These are phyloP conservation scores for Myotis findleyi DNA, from an alignment of 2,797 vertebrate genomes.

Conservation along the genomic window DNA sequence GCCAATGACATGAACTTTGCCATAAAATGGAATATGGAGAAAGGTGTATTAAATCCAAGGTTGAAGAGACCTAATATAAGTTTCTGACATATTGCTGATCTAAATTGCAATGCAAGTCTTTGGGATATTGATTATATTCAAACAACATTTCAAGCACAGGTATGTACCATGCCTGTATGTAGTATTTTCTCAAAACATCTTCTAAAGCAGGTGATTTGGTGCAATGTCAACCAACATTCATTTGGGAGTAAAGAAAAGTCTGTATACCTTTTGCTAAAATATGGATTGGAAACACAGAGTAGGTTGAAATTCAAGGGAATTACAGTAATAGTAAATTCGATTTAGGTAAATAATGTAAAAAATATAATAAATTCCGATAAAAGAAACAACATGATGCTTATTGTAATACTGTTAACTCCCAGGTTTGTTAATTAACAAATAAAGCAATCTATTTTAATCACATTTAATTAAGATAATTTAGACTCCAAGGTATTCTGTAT, in stretches of 20 bases:
- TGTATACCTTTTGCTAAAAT: slow-evolving; percentile 1
- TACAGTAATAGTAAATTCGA: background rate
- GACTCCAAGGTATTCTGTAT: slow-evolving; percentile 53
- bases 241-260: background rate
- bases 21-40: background rate
- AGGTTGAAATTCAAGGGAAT: slow-evolving; percentile 15
- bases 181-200: background rate
- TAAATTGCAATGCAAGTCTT: background rate
- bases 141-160: background rate
- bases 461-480: slow-evolving; percentile 78
- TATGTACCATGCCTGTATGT: background rate
- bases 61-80: background rate
- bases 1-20: background rate
- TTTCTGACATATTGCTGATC: background rate
- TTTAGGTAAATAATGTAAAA: slow-evolving; percentile 53
- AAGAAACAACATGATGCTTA: slow-evolving; percentile 50
- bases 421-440: slow-evolving; percentile 73
- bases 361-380: slow-evolving; percentile 9
- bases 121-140: background rate
- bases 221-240: background rate
- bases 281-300: background rate
- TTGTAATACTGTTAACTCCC: slow-evolving; percentile 57
- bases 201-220: background rate
- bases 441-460: slow-evolving; percentile 71
- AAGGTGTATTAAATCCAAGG: background rate